Base-by-base conservation (phyloP, 2,113 vertebrate species). In the Rostratula benghalensis region DNA sequence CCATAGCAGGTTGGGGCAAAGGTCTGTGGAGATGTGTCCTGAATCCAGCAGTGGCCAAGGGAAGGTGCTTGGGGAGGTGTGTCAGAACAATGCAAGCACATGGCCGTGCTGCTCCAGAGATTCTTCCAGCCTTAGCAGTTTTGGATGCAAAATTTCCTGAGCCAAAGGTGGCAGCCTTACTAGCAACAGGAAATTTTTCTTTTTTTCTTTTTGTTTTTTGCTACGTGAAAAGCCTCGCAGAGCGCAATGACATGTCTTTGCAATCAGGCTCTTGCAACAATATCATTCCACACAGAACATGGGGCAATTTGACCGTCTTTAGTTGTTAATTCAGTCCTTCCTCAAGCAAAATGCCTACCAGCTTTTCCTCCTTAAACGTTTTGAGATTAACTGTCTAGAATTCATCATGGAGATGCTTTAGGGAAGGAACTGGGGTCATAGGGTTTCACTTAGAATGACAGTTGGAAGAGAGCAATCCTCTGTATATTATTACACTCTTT, bases 301-400 rank as follows among this genome's bases (percentile, higher is more conserved):
- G 35, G 46, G 43, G 53, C 20, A 76, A 33, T 75, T 73, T 65
- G 61, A 57, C 69, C 1, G 1, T 63, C 28, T 87, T 84, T 35
- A 61, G 60, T 35, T 79, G 50, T 61, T 89, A 95, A 91, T 87
- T 93, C 51, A 53, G 51, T 53, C n/a, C 67, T 92, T 87, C 17
- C 68, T 87, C 61, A 46, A 87, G 65, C 57, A 89, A 95, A 90
- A 87, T 0, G 39, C 65, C 80, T 89, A 63, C 53, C 87, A 83
- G 45, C 74, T 93, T 93, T 87, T 15, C 57, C 76, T 92, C 89
- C 89, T 94, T 94, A 90, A 91, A 91, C 39, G 30, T 89, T 94
- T 87, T 37, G 89, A 84, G 81, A 64, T 81, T 76, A 94, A 82
- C 56, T 92, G 60, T 67, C 91, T 77, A 74, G 74, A 91, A 92